Evolutionary conservation across 2,797 vertebrate genomes (phyloP), one percentile per base, ranked within the genome.

Genomic region (Tympanoctomys barrerae): DNA sequence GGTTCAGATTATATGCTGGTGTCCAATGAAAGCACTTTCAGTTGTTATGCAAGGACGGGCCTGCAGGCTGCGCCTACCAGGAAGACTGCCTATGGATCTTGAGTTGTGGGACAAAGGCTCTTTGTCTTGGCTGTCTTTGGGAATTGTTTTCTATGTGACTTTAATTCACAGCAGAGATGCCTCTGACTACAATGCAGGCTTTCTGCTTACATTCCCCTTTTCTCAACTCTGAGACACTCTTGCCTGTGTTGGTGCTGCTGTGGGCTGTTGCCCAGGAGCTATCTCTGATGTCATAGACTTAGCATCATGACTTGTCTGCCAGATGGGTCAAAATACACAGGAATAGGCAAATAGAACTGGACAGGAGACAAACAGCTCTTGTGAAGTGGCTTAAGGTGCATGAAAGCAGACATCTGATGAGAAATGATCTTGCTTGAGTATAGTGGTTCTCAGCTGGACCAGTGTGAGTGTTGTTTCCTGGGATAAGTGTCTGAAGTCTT

Each of bases 101-200:
- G 64, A 92, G 87, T 24, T 68, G 54, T 73, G 89, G 61, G 92
- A 95, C 94, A 97, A 93, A 95, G 91, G 36, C 90, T 91, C 92
- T 93, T 97, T 98, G 93, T 97, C 82, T 52, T 59, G 33, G 16
- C 90, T 71, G 26, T 94, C 97, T 97, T 95, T 97, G 93, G 94
- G 80, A 78, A 91, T 95, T 96, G 83, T 96, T 96, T 96, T 96
- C 89, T 92, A 5, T 93, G 88, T 95, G 96, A 94, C 97, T 98
- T 95, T 96, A 94, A 95, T 97, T 97, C 87, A 91, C 93, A 89
- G 91, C 90, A 90, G 92, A 0, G 16, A 52, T 81, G 83, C 46
- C 89, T 75, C 0, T 77, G 73, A 84, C 64, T 88, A 96, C 91
- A 96, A 33, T 92, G 79, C 81, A 61, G 71, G 70, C 94, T 97